A percentile compares a stretch with the other conserved stretches of the same genome.
Evolutionary conservation across 2,113 vertebrate species (phyloP).

Genomic region (Trematomus loennbergii): DNA sequence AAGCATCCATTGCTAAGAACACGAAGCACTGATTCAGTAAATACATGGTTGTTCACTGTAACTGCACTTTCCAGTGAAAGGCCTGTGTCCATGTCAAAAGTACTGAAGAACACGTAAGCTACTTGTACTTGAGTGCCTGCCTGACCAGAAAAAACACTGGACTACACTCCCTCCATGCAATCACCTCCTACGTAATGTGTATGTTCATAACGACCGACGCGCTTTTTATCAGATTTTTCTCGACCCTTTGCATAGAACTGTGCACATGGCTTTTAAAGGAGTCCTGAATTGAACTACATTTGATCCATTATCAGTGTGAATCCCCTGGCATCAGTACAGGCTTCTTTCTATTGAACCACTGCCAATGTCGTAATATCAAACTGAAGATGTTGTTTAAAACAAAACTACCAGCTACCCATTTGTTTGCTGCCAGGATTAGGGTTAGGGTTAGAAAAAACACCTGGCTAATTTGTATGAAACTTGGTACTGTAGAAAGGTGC

Average conservation of each 20-base stretch:
- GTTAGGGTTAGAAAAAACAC: no score
- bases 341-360: background rate
- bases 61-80: constrained; percentile 3
- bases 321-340: background rate
- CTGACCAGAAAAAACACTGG: background rate
- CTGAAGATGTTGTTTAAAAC: background rate
- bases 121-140: background rate
- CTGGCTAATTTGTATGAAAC: no score
- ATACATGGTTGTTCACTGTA: background rate
- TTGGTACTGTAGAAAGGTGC: no score
- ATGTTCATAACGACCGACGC: background rate
- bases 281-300: background rate
- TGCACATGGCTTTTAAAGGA: background rate
- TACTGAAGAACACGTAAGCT: background rate
- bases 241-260: background rate
- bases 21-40: background rate
- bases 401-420: background rate
- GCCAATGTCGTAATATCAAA: background rate
- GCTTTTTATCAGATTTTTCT: background rate
- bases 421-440: background rate
- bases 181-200: background rate
- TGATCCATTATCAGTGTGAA: background rate
- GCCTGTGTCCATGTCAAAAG: background rate
- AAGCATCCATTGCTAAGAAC: background rate
- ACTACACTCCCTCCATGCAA: background rate